Base-by-base conservation (phyloP, 2,797 vertebrate species). In the Pangasius krempfi region DNA sequence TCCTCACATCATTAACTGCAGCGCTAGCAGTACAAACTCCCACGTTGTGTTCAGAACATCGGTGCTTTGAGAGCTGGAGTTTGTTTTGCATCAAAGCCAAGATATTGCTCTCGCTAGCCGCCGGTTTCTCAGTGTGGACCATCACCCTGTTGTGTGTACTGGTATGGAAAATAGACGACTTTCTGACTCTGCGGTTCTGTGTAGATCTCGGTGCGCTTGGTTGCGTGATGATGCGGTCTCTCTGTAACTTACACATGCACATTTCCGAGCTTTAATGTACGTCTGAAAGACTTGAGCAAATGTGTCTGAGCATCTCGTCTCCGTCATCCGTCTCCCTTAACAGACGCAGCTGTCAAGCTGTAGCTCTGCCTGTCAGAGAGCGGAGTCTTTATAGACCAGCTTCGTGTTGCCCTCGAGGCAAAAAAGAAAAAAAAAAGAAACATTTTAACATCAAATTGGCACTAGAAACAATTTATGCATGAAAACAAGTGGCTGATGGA, bases 301-400 rank as follows among this genome's bases (percentile, higher is more conserved):
- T 14, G 56, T 62, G 80, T 18, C 80, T 44, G 56, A 82, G 56
- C 14, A 5, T 16, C 56, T 60, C 6, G 22, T 62, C 37, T 47
- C 80, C 18, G 58, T 44, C 56, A 16, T 82, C 25, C 6, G 6
- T 62, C 80, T 82, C 56, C 80, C 13, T 62, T 44, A 44, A 40
- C 54, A 60, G 79, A 81, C 37, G 56, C 79, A 27, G 79, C 33
- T 83, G 87, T 90, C 84, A 82, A 54, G 82, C 56, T 30, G 72
- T 47, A 54, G 89, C 89, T 66, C 62, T 44, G 80, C 75, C 84
- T 88, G 54, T 76, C 84, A 88, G 58, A 76, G 64, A 25, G 33
- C 54, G 7, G 22, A 40, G 56, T 25, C 79, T 60, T 60, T 81
- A 81, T 60, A 82, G 56, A 44, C 37, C 80, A 27, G 56, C 80